Conservation (phyloP, 2,888 invertebrate genomes). For the Portevinia maculata region DNA sequence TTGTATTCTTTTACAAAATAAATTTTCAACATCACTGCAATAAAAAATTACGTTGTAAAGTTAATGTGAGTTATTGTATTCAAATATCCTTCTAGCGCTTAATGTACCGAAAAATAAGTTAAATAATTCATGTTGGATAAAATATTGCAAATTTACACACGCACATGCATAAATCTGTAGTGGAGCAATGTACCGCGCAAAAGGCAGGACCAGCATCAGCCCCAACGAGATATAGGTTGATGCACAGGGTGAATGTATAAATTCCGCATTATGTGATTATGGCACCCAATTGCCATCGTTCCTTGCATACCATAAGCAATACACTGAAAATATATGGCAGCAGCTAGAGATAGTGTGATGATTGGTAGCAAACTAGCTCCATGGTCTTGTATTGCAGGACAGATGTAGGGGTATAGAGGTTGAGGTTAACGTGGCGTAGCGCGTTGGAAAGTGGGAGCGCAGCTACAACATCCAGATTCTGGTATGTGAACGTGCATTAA, state of each 20-base stretch:
- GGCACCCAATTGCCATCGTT: constrained; percentile 72
- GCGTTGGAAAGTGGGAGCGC: background rate
- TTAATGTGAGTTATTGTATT: constrained; percentile 75
- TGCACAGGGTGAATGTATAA: constrained; percentile 71
- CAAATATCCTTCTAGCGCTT: constrained; percentile 74
- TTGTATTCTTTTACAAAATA: constrained; percentile 27
- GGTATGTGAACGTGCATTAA: constrained; percentile 61
- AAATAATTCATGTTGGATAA: constrained; percentile 74
- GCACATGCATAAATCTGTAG: constrained; percentile 42
- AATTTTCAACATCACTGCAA: constrained; percentile 36
- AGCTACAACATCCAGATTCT: constrained; percentile 32
- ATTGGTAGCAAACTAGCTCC: constrained; percentile 63
- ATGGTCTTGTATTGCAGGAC: constrained; percentile 25
- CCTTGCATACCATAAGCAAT: constrained; percentile 44
- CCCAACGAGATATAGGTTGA: constrained; percentile 45
- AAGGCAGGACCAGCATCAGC: background rate
- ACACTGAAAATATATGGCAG: constrained; percentile 59
- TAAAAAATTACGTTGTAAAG: constrained; percentile 64
- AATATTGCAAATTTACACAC: constrained; percentile 61
- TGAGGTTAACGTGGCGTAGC: background rate
- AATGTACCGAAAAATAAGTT: constrained; percentile 74
- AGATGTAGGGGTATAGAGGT: constrained; percentile 12
- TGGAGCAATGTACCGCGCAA: constrained; percentile 24
- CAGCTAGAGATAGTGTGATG: constrained; percentile 70
- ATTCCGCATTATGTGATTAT: constrained; percentile 74